Conservation (phyloP, 1,140 invertebrate genomes). For the Euschistus heros region DNA sequence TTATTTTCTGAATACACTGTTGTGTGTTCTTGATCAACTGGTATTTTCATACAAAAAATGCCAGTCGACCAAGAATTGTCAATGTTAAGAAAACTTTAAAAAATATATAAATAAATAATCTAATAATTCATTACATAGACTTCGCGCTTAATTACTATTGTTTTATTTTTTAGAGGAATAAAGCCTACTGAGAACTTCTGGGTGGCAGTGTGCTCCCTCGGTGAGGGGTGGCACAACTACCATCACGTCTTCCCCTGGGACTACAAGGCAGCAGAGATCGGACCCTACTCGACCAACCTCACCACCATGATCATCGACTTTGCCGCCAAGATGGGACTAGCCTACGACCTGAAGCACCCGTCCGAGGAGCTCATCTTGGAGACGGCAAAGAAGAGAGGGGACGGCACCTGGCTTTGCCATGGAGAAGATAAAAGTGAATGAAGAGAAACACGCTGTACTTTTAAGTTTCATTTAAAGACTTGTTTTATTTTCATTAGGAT, state of each 20-base stretch:
- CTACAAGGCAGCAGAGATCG: constrained; percentile 74
- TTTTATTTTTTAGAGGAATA: constrained; percentile 46
- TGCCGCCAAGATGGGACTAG: constrained; percentile 60
- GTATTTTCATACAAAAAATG: no score
- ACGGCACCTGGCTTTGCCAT: constrained; percentile 41
- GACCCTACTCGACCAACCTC: constrained; percentile 50
- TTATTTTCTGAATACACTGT: no score
- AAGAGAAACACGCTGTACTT: no score
- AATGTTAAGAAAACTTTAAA: no score
- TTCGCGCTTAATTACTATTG: no score
- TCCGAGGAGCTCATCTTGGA: constrained; percentile 50
- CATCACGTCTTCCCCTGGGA: constrained; percentile 88
- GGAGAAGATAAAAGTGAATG: no score
- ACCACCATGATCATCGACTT: constrained; percentile 61
- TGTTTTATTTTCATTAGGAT: no score
- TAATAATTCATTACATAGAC: no score
- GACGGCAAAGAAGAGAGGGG: constrained; percentile 49
- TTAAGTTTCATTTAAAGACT: no score
- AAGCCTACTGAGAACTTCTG: constrained; percentile 58
- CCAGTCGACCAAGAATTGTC: no score
- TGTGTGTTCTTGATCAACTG: no score
- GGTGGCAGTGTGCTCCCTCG: constrained; percentile 58
- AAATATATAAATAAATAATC: no score
- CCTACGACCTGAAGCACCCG: constrained; percentile 52
- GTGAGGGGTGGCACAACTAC: constrained; percentile 90